Percentiles rank a stretch among this genome's conserved stretches.
phyloP scores from a whole-genome alignment of 1,140 invertebrate genomes.

The Ctenoplectra terminalis region DNA sequence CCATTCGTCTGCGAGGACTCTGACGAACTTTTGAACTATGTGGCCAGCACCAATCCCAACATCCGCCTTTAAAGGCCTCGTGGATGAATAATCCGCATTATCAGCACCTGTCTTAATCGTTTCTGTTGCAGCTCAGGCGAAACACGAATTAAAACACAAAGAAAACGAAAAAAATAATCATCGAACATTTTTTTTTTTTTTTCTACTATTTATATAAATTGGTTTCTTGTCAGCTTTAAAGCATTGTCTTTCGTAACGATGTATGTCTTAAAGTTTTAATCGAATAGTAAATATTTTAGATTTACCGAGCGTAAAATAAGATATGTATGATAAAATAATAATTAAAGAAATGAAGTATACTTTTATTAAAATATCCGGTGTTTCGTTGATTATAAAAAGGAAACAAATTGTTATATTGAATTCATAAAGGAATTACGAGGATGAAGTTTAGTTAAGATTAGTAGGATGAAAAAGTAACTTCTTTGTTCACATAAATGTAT shows the following conservation, averaged over 20 bases:
- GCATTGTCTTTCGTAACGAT: background rate
- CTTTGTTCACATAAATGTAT: background rate
- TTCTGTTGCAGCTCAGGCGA: conserved; percentile 27
- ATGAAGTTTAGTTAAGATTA: too few species aligned
- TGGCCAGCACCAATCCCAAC: conserved; percentile 90
- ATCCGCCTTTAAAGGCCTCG: conserved; percentile 86
- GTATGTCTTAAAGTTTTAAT: background rate
- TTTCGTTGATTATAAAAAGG: too few species aligned
- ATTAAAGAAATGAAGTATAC: background rate
- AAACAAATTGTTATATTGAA: too few species aligned
- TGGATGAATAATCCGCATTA: conserved; percentile 48
- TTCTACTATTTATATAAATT: background rate
- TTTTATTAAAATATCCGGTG: too few species aligned
- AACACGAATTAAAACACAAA: conserved; percentile 50
- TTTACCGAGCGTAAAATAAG: background rate
- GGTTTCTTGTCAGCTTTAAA: background rate
- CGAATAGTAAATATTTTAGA: background rate
- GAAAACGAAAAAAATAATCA: conserved; percentile 1
- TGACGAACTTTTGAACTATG: conserved; percentile 92
- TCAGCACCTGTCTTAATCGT: conserved; percentile 47
- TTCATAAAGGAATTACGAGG: background rate
- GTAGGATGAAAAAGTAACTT: background rate
- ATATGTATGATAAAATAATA: background rate
- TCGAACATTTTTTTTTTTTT: background rate
- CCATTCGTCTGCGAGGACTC: conserved; percentile 95